phyloP scores from a whole-genome alignment of 2,113 vertebrate species.

The human region GRCh38 chr3:46861501-46862000 shows the following conservation, averaged over 20 bases:
- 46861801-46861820: slow-evolving; percentile 4
- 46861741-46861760: slow-evolving; percentile 55
- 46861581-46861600: background rate
- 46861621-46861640: background rate
- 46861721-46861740: slow-evolving; percentile 49
- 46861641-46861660: too few species aligned
- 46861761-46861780: slow-evolving; percentile 64
- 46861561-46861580: background rate
- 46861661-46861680: background rate
- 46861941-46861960: background rate
- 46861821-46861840: background rate
- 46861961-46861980: background rate
- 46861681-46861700: background rate
- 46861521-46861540: background rate
- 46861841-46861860: background rate
- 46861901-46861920: background rate
- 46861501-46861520: background rate
- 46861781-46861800: slow-evolving; percentile 60
- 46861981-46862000: background rate
- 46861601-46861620: background rate
- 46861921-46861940: background rate
- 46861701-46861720: slow-evolving; percentile 40
- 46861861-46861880: background rate
- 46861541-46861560: background rate
- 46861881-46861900: background rate